Conservation (phyloP, 1,140 invertebrate species). For the Helicoverpa zea region DNA sequence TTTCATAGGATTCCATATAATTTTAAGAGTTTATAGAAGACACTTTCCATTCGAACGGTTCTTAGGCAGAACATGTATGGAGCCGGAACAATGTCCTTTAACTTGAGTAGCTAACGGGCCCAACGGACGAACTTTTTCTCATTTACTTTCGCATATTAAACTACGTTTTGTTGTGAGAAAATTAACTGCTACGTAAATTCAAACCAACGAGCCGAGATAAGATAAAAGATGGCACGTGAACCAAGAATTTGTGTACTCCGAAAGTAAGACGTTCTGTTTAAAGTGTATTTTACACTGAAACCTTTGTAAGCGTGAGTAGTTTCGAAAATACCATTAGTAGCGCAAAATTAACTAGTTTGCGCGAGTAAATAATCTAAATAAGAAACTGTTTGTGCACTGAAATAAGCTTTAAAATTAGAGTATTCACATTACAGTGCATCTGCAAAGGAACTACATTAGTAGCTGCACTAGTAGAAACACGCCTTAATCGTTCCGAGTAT, state of each 20-base stretch:
- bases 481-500: conserved; percentile 19
- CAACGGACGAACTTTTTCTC: too few species aligned
- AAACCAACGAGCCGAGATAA: conserved; percentile 21
- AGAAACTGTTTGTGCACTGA: not conserved
- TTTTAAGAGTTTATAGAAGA: too few species aligned
- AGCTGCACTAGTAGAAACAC: not conserved
- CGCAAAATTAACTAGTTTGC: too few species aligned
- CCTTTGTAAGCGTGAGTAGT: not conserved
- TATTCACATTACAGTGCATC: not conserved
- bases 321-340: not conserved
- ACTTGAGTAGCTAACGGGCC: too few species aligned
- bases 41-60: too few species aligned
- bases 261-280: not conserved
- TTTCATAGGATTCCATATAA: too few species aligned
- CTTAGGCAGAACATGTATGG: too few species aligned
- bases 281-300: not conserved
- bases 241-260: conserved; percentile 1
- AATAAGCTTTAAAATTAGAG: not conserved
- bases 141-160: not conserved
- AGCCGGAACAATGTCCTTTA: too few species aligned
- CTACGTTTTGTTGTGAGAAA: not conserved
- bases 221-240: conserved; percentile 16
- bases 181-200: conserved; percentile 10
- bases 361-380: too few species aligned
- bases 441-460: not conserved